Conservation (phyloP, 2,888 invertebrate genomes). For the Gasteruption jaculator region DNA sequence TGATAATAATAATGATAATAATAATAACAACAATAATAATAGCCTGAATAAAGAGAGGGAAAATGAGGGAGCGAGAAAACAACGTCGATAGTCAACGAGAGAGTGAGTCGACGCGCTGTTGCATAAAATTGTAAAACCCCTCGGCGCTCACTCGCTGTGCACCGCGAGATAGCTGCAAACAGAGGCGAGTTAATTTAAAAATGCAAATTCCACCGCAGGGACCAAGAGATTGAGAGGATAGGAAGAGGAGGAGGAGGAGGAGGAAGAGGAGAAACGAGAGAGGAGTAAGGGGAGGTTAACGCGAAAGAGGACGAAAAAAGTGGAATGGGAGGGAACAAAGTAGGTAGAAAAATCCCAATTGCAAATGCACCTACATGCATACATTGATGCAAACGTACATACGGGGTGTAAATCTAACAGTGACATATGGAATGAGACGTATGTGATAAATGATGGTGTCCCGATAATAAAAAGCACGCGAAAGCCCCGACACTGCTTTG, state of each 20-base stretch:
- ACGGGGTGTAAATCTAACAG: no score
- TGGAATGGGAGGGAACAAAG: constrained; percentile 17
- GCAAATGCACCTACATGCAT: no score
- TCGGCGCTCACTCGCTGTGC: constrained; percentile 22
- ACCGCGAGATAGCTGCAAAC: constrained; percentile 47
- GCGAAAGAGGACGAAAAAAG: constrained; percentile 18
- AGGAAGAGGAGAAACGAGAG: constrained; percentile 6
- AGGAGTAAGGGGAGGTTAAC: constrained; percentile 17
- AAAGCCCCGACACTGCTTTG: no score
- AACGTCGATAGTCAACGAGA: neutral
- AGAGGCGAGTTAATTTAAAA: constrained; percentile 52
- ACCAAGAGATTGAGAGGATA: constrained; percentile 19
- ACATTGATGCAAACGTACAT: no score
- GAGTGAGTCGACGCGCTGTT: constrained; percentile 35
- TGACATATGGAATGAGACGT: no score
- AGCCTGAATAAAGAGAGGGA: constrained; percentile 19
- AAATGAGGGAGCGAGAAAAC: neutral
- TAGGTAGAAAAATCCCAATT: no score
- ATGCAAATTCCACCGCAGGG: constrained; percentile 47
- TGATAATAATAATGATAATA: constrained; percentile 42
- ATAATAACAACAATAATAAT: constrained; percentile 41
- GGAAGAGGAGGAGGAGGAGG: constrained; percentile 11
- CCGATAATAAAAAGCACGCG: no score
- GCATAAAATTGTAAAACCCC: constrained; percentile 50
- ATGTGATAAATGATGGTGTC: no score